Percentiles rank a stretch among this genome's conserved stretches.
phyloP scores from a whole-genome alignment of 1,140 invertebrate species.

The Drosophila funebris region DNA sequence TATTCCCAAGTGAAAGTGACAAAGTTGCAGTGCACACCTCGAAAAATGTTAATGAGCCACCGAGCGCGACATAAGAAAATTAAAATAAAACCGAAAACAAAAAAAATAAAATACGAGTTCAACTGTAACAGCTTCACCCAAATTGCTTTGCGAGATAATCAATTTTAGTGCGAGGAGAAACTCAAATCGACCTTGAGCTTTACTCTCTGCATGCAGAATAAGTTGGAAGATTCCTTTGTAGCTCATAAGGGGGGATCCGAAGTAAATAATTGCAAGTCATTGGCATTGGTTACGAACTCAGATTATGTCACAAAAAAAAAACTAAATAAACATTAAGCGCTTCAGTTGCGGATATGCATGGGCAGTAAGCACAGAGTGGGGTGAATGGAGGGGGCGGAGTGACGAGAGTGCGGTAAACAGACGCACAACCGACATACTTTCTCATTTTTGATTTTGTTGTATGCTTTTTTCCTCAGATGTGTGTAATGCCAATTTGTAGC shows the following conservation, averaged over 20 bases:
- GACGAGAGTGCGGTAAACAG: neutral
- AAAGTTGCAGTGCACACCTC: conserved; percentile 79
- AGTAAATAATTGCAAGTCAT: conserved; percentile 55
- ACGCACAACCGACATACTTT: conserved; percentile 65
- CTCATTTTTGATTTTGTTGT: conserved; percentile 43
- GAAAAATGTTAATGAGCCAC: conserved; percentile 77
- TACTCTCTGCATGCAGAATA: conserved; percentile 51
- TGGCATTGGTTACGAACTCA: conserved; percentile 44
- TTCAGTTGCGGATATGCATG: conserved; percentile 63
- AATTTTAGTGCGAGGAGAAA: conserved; percentile 59
- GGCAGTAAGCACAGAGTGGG: neutral
- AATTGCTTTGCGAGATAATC: conserved; percentile 55
- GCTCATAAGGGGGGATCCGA: neutral
- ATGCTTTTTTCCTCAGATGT: conserved; percentile 28
- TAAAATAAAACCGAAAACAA: conserved; percentile 36
- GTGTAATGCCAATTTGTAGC: conserved; percentile 74
- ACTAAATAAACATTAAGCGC: conserved; percentile 75
- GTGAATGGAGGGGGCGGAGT: neutral
- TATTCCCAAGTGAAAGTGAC: conserved; percentile 79
- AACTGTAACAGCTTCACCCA: conserved; percentile 71
- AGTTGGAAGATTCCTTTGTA: conserved; percentile 24
- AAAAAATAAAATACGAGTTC: conserved; percentile 41
- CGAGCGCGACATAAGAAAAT: conserved; percentile 46
- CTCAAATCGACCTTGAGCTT: conserved; percentile 62
- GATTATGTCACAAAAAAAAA: conserved; percentile 66